These are phyloP conservation scores for Paelopatides confundens DNA, from an alignment of 53 echinoderm and acorn worm genomes.

Conservation along the genomic window DNA sequence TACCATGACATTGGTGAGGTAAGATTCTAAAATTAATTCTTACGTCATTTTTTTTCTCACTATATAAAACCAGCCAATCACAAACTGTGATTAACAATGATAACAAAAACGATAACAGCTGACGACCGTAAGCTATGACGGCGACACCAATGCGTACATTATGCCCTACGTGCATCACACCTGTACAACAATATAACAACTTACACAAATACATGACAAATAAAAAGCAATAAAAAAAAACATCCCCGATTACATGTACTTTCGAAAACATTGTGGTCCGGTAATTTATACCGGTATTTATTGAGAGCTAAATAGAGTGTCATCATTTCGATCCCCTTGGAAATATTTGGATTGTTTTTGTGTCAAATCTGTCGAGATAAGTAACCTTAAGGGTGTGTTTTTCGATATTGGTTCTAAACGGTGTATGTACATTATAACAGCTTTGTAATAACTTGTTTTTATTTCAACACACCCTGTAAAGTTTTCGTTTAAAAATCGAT, in stretches of 20 bases:
- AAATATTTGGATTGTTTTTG: not conserved
- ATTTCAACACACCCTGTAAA: not conserved
- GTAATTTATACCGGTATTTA: not conserved
- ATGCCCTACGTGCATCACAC: not conserved
- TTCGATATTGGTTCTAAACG: not conserved
- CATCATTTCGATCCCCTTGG: not conserved
- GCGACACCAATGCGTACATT: too few species aligned
- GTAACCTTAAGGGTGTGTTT: not conserved
- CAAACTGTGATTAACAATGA: too few species aligned
- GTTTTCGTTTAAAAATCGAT: not conserved
- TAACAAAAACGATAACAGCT: too few species aligned
- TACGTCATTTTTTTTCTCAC: too few species aligned
- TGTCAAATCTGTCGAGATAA: not conserved
- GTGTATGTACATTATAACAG: not conserved
- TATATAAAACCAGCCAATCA: too few species aligned
- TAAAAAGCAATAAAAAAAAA: not conserved
- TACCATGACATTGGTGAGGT: too few species aligned
- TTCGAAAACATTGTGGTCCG: not conserved
- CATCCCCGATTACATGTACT: too few species aligned
- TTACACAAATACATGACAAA: not conserved
- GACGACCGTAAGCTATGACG: too few species aligned
- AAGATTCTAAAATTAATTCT: too few species aligned
- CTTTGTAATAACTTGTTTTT: not conserved
- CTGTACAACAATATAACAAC: not conserved
- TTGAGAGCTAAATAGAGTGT: not conserved